Evolutionary conservation across 2,113 vertebrate species (phyloP), one percentile per base, ranked within the genome.

Genomic region (Cariama cristata): DNA sequence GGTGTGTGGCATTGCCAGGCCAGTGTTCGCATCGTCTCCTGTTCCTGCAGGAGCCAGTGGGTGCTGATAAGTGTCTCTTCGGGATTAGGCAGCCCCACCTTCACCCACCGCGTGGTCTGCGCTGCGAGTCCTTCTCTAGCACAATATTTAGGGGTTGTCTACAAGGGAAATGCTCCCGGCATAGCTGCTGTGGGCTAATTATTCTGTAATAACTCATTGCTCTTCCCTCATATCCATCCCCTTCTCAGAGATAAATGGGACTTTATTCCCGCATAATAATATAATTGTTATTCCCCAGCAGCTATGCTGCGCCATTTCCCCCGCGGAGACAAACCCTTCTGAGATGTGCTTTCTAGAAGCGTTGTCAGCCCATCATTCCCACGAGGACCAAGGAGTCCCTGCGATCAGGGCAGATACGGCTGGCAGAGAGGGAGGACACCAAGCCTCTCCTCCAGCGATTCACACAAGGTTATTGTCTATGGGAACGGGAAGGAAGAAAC

Each of bases 241-340:
- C 44, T 71, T 64, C 76, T 63, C 76, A 64, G 79, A 84, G 91
- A 97, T 63, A 84, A 97, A 91, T 2, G 19, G 42, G 89, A 55
- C 89, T 89, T 90, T 93, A 89, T 96, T 91, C 86, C 72, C 50
- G 52, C 77, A 84, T 63, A 86, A 91, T 75, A 91, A 74, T 91
- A 42, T 12, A 63, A 80, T 77, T 44, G 47, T 88, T 80, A 92
- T 88, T 92, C 90, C 79, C 72, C 66, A 50, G 75, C 59, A 90
- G 71, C 79, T 84, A 55, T 20, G 47, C 86, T 67, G 55, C 0
- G 2, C 42, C 38, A 1, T 84, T 96, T 59, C 45, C 90, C 75
- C 64, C 82, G 24, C 0, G 0, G 83, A 85, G 69, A 79, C 72
- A 80, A 95, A 81, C 82, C 64, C 68, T 62, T 84, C 72, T 12